Evolutionary conservation across 1,140 invertebrate genomes (phyloP).

Genomic region (Prorops nasuta): DNA sequence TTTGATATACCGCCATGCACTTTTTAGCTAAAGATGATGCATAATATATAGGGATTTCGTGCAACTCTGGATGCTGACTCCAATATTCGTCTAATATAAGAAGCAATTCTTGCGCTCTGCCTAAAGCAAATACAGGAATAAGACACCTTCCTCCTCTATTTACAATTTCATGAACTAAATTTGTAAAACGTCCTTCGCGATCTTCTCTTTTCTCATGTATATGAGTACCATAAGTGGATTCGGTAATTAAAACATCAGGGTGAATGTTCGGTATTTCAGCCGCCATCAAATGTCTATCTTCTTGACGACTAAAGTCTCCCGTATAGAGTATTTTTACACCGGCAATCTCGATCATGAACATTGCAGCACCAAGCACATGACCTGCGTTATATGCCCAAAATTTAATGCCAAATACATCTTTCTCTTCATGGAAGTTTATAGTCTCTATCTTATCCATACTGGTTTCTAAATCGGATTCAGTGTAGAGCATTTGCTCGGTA

Average conservation of each 20-base stretch:
- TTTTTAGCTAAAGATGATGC: slow-evolving; percentile 98
- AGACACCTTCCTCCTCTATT: slow-evolving; percentile 92
- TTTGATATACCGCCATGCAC: slow-evolving; percentile 99
- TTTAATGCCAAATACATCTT: slow-evolving; percentile 93
- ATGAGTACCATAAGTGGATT: slow-evolving; percentile 99
- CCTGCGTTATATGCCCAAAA: slow-evolving; percentile 99
- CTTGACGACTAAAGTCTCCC: slow-evolving; percentile 97
- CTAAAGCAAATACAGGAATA: slow-evolving; percentile 98
- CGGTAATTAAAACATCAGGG: slow-evolving; percentile 96
- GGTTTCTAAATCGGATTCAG: slow-evolving; percentile 92
- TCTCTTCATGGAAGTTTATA: slow-evolving; percentile 98
- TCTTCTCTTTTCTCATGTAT: slow-evolving; percentile 98
- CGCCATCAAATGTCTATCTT: slow-evolving; percentile 98
- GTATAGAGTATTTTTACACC: slow-evolving; percentile 88
- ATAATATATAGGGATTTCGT: slow-evolving; percentile 99
- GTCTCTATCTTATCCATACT: slow-evolving; percentile 99
- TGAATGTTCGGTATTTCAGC: slow-evolving; percentile 95
- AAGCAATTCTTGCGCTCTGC: slow-evolving; percentile 93
- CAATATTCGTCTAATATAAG: slow-evolving; percentile 99
- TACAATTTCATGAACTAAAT: slow-evolving; percentile 94
- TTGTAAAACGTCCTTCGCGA: slow-evolving; percentile 91
- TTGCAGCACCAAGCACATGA: slow-evolving; percentile 97
- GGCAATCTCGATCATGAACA: slow-evolving; percentile 99
- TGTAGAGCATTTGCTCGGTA: slow-evolving; percentile 96
- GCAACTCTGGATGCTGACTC: slow-evolving; percentile 95